Base-by-base conservation (phyloP, 2,113 vertebrate genomes). In the Pardalotus punctatus region DNA sequence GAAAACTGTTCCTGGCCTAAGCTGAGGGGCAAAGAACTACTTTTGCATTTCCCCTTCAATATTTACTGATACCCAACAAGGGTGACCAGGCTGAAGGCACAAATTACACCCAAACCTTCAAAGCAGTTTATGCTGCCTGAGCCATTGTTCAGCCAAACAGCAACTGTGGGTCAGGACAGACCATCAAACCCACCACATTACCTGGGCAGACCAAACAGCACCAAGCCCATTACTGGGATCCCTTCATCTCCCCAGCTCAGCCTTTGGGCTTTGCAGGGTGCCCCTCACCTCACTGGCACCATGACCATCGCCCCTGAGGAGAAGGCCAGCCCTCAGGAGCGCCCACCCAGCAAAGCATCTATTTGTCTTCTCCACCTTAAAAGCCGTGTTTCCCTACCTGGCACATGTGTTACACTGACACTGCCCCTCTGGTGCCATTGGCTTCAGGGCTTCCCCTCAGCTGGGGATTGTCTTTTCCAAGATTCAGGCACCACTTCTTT, bases 391-490 rank as follows among this genome's bases (percentile, higher is more conserved):
- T 53, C 23, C 27, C 6, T 24, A 36, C 48, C 36, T 45, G 43
- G 24, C 28, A 31, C 0, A 0, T 20, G 33, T 2, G 1, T 11
- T 33, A 16, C 29, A 31, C 20, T 80, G 4, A 0, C 35, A 5
- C 20, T 24, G 31, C 25, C 10, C 22, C 66, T 48, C 40, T 4
- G 29, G 25, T 14, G 17, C 33, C 25, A 3, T 36, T 2, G 35
- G 53, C 16, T 27, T 62, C 14, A 33, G 31, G 14, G 36, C 2
- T 8, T 14, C 4, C 38, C 12, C 13, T 4, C 20, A n/a, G 2
- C 5, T 0, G 1, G 10, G 10, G 27, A 9, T 11, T 47, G 28
- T 28, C 50, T 38, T 70, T 48, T 27, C 38, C 38, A 38, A 42
- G 38, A 38, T 13, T 31, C 20, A 27, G 42, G 19, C n/a, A 20